Conservation (phyloP, 1,140 invertebrate species). For the Pogonus chalceus region DNA sequence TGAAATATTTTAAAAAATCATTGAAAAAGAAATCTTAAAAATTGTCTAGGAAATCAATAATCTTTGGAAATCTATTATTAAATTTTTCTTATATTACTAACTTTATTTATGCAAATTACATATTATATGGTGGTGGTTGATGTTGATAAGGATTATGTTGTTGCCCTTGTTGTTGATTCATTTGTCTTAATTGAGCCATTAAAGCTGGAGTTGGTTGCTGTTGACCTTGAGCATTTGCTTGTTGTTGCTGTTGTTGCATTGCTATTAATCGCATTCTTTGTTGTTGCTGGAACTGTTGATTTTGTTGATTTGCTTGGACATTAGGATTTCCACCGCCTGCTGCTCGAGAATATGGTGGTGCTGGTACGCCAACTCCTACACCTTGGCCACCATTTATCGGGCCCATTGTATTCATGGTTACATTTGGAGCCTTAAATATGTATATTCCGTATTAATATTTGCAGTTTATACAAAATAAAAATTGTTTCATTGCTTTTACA, state of each 20-base stretch:
- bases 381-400: slow-evolving; percentile 26
- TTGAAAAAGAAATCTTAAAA: no score
- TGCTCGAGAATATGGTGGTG: slow-evolving; percentile 29
- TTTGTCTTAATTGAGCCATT: slow-evolving; percentile 31
- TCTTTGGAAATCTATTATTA: no score
- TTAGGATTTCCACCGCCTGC: slow-evolving; percentile 12
- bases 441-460: slow-evolving; percentile 22
- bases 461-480: slow-evolving; percentile 9
- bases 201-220: slow-evolving; percentile 26
- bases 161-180: slow-evolving; percentile 21
- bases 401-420: slow-evolving; percentile 34
- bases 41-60: no score
- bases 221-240: slow-evolving; percentile 25
- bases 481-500: not conserved
- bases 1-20: no score
- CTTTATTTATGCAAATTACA: no score
- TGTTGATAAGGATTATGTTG: slow-evolving; percentile 28
- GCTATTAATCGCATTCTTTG: slow-evolving; percentile 23
- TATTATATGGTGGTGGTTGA: slow-evolving; percentile 34
- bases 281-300: slow-evolving; percentile 24
- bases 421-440: slow-evolving; percentile 33
- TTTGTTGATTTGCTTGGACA: slow-evolving; percentile 19
- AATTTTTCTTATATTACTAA: no score
- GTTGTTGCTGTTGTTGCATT: slow-evolving; percentile 25
- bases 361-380: slow-evolving; percentile 24